phyloP scores from a whole-genome alignment of 2,113 vertebrate genomes.

The Struthio camelus region DNA sequence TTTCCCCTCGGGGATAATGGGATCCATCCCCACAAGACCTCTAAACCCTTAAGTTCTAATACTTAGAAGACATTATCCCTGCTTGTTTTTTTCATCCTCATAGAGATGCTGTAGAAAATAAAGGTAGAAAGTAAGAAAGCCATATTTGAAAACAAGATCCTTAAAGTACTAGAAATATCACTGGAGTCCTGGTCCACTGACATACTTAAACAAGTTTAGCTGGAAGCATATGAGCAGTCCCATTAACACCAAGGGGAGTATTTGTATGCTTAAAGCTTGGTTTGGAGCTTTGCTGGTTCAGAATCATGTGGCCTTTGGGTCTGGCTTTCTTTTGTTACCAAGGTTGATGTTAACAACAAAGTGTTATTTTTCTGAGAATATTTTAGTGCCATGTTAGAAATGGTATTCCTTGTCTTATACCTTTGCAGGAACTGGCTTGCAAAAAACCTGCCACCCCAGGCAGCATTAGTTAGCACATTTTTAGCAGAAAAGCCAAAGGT shows the following conservation, averaged over 20 bases:
- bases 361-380: neutral
- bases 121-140: neutral
- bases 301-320: neutral
- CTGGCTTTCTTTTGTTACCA: neutral
- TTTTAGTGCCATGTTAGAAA: neutral
- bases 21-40: neutral
- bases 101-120: neutral
- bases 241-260: neutral
- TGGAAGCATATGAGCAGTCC: neutral
- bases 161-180: neutral
- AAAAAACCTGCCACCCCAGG: neutral
- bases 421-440: accelerated
- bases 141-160: neutral
- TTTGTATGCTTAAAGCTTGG: neutral
- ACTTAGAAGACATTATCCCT: neutral
- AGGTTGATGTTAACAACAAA: neutral
- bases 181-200: neutral
- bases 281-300: neutral
- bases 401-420: neutral
- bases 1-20: neutral
- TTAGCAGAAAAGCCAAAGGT: neutral
- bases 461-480: neutral
- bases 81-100: neutral
- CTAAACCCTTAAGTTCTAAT: neutral
- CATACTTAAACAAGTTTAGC: neutral